These are phyloP conservation scores for Clitarchus hookeri DNA, from an alignment of 2,888 invertebrate genomes.

Conservation along the genomic window DNA sequence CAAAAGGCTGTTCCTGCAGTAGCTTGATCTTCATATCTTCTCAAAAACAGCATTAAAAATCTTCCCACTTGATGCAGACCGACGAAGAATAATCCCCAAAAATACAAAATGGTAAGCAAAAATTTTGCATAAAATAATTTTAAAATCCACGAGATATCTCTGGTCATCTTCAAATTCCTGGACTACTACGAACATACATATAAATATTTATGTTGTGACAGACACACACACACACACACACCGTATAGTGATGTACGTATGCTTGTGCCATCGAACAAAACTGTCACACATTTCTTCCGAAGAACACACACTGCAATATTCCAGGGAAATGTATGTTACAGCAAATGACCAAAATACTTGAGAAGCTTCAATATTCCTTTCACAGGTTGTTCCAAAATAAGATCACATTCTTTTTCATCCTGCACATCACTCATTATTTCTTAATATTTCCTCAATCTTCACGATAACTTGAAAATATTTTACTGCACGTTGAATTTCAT, in stretches of 20 bases:
- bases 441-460: not conserved
- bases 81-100: not conserved
- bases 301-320: not conserved
- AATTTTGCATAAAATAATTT: not conserved
- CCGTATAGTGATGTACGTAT: too few species aligned
- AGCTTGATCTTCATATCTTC: not conserved
- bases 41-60: not conserved
- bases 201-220: not conserved
- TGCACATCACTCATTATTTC: not conserved
- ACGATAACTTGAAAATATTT: not conserved
- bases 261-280: not conserved
- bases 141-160: not conserved
- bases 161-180: not conserved
- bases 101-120: not conserved
- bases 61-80: not conserved
- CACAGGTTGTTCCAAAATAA: not conserved
- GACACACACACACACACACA: too few species aligned
- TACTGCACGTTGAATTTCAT: not conserved
- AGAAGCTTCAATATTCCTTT: not conserved
- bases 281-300: not conserved
- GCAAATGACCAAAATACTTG: not conserved
- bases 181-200: not conserved
- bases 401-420: not conserved
- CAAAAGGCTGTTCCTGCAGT: not conserved
- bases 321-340: not conserved